Conservation (phyloP, 2,113 vertebrate genomes). For the Prionailurus bengalensis region DNA sequence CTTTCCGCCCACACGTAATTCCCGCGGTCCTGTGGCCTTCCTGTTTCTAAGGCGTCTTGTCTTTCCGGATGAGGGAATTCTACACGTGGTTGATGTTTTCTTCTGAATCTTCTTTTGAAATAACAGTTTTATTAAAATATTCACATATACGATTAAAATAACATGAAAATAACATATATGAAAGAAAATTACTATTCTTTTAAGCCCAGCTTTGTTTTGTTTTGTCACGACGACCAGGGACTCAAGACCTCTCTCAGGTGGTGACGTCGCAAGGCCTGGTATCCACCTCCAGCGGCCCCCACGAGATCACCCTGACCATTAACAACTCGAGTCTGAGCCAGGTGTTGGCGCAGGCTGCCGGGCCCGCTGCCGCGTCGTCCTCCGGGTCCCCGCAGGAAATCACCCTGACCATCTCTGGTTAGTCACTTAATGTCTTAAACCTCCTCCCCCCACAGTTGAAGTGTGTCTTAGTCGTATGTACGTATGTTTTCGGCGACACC, state of each 20-base stretch:
- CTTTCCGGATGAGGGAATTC: not conserved
- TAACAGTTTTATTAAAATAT: not conserved
- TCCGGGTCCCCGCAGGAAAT: constrained; percentile 95
- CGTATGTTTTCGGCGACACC: not conserved
- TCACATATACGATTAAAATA: not conserved
- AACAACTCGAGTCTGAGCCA: constrained; percentile 97
- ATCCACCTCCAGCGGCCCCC: constrained; percentile 88
- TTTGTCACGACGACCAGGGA: constrained; percentile 85
- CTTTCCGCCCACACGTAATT: accelerated
- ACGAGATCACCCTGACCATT: constrained; percentile 98
- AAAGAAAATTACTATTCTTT: not conserved
- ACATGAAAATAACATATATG: not conserved
- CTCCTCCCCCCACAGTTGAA: no score
- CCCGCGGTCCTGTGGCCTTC: not conserved
- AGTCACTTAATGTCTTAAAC: constrained; percentile 59
- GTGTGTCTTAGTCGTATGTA: accelerated
- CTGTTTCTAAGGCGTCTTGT: accelerated
- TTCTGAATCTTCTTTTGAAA: not conserved
- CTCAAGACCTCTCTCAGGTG: constrained; percentile 95
- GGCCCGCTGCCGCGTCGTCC: constrained; percentile 84
- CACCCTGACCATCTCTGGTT: constrained; percentile 98
- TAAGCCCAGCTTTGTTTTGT: not conserved
- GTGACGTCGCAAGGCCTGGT: constrained; percentile 93
- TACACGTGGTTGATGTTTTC: not conserved
- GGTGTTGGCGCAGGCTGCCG: constrained; percentile 92